Base-by-base conservation (phyloP, 1,140 invertebrate species). In the Lordiphosa stackelbergi region DNA sequence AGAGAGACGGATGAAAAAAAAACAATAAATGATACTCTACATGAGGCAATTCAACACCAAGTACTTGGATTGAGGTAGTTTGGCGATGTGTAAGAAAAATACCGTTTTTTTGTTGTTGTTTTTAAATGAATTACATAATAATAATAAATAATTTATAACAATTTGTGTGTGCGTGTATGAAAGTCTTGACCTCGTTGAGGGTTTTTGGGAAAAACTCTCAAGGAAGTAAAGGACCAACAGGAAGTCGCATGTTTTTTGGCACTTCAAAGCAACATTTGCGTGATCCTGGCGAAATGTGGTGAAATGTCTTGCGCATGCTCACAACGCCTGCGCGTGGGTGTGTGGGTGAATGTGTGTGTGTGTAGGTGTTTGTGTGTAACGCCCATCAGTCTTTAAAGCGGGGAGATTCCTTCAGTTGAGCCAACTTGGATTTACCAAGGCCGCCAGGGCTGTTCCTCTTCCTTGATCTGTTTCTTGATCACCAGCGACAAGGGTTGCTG, bases 401-500 rank as follows among this genome's bases (percentile, higher is more conserved):
- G 77, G 73, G 61, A 65, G 71, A 66, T 73, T 73, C 58, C 49
- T 37, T 31, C 16, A 8, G 6, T 49, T 12, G 49, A 61, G 46
- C 34, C 28, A 7, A 19, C 22, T 7, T 3, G 16, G 36, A 53
- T 85, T 92, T 91, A 94, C 93, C 93, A 94, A 1, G 93, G 93
- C 69, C 93, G 90, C 93, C 89, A 93, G 54, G 90, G 90, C 73
- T 90, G 91, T 54, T 90, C 91, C 41, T 90, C 89, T 3, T 78
- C 73, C 68, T 81, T 81, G 72, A 81, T 81, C 60, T 81, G 75
- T 64, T 88, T 77, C 59, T 88, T 81, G 46, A 86, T 83, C 5
- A 95, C 93, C 46, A 95, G 88, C 7, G 93, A 92, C 10, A 95
- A 83, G 0, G 93, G 94, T 1, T 91, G 89, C 54, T 77, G 83